Evolutionary conservation across 2,797 vertebrate genomes (phyloP).

Genomic region (Paramormyrops hopkinsi): DNA sequence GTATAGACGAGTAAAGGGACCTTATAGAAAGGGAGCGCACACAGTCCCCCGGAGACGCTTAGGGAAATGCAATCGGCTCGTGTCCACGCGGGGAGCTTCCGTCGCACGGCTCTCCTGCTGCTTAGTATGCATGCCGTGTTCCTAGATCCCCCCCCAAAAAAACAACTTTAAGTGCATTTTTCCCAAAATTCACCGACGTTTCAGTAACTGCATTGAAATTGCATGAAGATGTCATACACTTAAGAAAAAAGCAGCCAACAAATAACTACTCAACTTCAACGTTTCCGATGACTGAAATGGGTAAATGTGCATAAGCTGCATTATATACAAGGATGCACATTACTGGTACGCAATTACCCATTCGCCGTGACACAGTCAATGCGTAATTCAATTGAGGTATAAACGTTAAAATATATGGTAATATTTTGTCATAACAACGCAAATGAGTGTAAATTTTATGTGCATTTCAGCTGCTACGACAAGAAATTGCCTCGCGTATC

Average conservation of each 20-base stretch:
- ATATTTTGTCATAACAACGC: not conserved
- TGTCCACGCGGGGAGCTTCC: conserved; percentile 32
- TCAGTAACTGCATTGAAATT: not conserved
- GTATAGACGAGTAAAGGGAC: conserved; percentile 34
- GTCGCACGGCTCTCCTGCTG: conserved; percentile 28
- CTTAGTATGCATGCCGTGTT: conserved; percentile 38
- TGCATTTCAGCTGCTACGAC: not conserved
- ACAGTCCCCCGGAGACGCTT: conserved; percentile 48
- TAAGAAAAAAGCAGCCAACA: not conserved
- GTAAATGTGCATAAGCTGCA: not conserved
- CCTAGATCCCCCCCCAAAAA: conserved; percentile 35
- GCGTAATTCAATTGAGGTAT: not conserved
- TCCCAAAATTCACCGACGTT: not conserved
- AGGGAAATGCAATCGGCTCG: conserved; percentile 36
- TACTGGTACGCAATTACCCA: not conserved
- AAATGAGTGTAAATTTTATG: not conserved
- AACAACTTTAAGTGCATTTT: not conserved
- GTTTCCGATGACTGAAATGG: not conserved
- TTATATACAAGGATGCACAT: not conserved
- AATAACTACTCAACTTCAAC: not conserved
- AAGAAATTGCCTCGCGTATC: not conserved
- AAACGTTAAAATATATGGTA: not conserved
- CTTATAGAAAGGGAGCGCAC: conserved; percentile 60
- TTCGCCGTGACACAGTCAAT: not conserved
- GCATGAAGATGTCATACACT: not conserved